A percentile compares a stretch with the other conserved stretches of the same genome.
Evolutionary conservation across 1,140 invertebrate species (phyloP).

Genomic region (Cotesia chilonis): DNA sequence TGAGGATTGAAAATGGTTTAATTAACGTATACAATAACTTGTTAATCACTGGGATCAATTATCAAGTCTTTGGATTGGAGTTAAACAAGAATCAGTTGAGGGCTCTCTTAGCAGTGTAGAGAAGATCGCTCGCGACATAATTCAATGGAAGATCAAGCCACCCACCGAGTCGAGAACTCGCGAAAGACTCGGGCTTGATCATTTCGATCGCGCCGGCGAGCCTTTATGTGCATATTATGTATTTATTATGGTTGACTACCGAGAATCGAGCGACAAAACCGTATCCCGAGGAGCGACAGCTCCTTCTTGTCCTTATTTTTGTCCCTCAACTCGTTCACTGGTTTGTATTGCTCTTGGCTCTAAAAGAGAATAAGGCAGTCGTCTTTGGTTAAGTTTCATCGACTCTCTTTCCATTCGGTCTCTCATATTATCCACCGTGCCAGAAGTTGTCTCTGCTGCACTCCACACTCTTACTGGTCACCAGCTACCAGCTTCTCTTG

Average conservation of each 20-base stretch:
- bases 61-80: slow-evolving; percentile 16
- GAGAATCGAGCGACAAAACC: slow-evolving; percentile 61
- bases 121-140: slow-evolving; percentile 22
- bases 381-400: too few relatives aligned
- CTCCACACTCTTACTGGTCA: background rate
- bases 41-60: slow-evolving; percentile 30
- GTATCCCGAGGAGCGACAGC: slow-evolving; percentile 31
- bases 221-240: slow-evolving; percentile 66
- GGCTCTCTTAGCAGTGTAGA: background rate
- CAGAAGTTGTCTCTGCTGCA: slow-evolving; percentile 5
- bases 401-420: background rate
- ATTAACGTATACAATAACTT: slow-evolving; percentile 30
- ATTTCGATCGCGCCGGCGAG: slow-evolving; percentile 60
- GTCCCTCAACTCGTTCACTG: background rate
- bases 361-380: too few relatives aligned
- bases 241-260: slow-evolving; percentile 63
- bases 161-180: slow-evolving; percentile 45
- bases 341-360: too few relatives aligned
- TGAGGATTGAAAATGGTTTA: slow-evolving; percentile 24
- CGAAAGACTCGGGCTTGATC: slow-evolving; percentile 53
- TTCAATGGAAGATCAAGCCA: slow-evolving; percentile 41
- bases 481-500: background rate
- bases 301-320: slow-evolving; percentile 19
- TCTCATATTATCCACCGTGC: background rate
- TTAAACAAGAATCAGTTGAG: slow-evolving; percentile 13